Evolutionary conservation across 2,797 vertebrate genomes (phyloP), one percentile per base, ranked within the genome.

Genomic region (Merluccius polli): DNA sequence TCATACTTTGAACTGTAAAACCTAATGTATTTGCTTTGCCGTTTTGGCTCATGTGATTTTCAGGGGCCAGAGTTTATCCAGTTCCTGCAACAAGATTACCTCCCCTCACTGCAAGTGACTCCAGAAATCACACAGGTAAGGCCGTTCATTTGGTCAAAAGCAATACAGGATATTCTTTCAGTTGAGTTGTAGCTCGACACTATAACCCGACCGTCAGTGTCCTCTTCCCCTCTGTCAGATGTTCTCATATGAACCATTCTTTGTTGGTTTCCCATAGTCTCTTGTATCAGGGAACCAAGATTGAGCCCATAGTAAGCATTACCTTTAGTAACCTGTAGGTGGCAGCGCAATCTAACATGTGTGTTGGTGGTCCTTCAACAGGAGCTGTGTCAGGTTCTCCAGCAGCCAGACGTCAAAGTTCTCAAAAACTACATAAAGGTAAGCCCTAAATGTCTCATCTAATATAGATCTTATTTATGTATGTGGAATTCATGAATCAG

Each of bases 351-450:
- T 63, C 31, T 35, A 33, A 33, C 71, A 2, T 32, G 9, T 74
- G 21, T 76, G 63, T 78, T 18, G 74, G 33, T 76, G 21, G 4
- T 35, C n/a, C 65, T 33, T 24, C 24, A 59, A 29, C 72, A 99
- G 98, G 98, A 99, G 81, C 95, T 99, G 76, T 98, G 97, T 93
- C 97, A 98, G 84, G 97, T 97, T 29, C 94, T 99, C 85, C 96
- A 99, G 89, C 98, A 99, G 82, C 96, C 97, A 15, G 98, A 99
- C 86, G 87, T 95, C 83, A 99, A 99, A 92, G 95, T 99, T 83
- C 94, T 99, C 90, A 99, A 99, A 89, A 99, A 93, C 90, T 99
- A 99, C 94, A 94, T 99, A 81, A 99, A 99, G 97, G 98, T 99
- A 91, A 1, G 52, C 6, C 18, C 21, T n/a, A 12, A 27, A 3